Conservation (phyloP, 2,888 invertebrate species). For the Patella caerulea region DNA sequence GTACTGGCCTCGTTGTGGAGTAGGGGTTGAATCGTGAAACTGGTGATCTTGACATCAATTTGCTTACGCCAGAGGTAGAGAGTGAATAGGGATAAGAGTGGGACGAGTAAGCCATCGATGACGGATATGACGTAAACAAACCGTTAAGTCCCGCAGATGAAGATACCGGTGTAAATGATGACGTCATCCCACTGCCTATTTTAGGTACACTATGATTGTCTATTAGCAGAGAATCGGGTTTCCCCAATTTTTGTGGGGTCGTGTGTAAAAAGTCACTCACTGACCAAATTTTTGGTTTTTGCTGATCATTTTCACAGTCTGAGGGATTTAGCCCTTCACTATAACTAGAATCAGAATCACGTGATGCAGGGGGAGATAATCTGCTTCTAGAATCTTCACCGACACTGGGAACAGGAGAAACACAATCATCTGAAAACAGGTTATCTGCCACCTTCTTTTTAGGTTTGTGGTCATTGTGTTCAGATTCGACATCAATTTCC, state of each 20-base stretch:
- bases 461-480: conserved; percentile 11
- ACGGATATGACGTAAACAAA: conserved; percentile 24
- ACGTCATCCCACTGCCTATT: conserved; percentile 7
- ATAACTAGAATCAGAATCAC: conserved; percentile 34
- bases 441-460: conserved; percentile 7
- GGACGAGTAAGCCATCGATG: conserved; percentile 19
- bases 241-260: conserved; percentile 7
- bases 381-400: conserved; percentile 34
- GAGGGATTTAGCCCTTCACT: conserved; percentile 25
- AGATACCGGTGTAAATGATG: conserved; percentile 5
- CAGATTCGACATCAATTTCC: conserved; percentile 24
- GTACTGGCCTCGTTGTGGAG: conserved; percentile 18
- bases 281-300: conserved; percentile 62
- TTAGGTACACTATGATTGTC: conserved; percentile 1
- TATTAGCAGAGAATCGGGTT: not conserved
- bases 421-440: conserved; percentile 24
- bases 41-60: conserved; percentile 20
- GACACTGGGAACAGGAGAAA: conserved; percentile 35
- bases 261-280: conserved; percentile 48
- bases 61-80: conserved; percentile 21
- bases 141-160: conserved; percentile 7
- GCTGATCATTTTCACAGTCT: conserved; percentile 33
- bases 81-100: conserved; percentile 13
- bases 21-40: conserved; percentile 16
- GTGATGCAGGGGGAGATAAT: conserved; percentile 34